Evolutionary conservation across 2,113 vertebrate species (phyloP), one percentile per base, ranked within the genome.

Genomic region (Megatriorchis doriae): DNA sequence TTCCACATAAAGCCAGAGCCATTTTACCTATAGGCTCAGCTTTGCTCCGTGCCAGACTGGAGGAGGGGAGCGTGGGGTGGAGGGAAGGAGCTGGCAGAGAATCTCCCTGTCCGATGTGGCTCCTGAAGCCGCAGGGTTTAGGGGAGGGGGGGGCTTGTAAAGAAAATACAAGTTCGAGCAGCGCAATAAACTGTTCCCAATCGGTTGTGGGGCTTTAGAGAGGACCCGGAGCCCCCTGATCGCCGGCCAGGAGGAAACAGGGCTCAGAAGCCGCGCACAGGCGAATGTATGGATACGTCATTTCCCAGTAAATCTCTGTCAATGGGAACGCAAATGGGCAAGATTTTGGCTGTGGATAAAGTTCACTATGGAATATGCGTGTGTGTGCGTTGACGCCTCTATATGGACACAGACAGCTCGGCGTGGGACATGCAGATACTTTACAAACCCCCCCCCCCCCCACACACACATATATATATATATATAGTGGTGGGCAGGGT

Each of bases 11-110:
- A 94, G 47, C 18, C 86, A 90, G 93, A 94, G 92, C 78, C 95
- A 90, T 93, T 93, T 94, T 94, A 84, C 95, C 95, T 94, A 81
- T 77, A 71, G 50, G 92, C 85, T 82, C 66, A 86, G 85, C 92
- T 32, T 14, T 11, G 81, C 88, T 86, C 75, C 32, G 53, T 66
- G 92, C 92, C 94, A 75, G 88, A 20, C 74, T 15, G 94, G 88
- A 86, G 92, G 78, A 86, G 71, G 94, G 63, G 84, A 62, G 81
- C 14, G 13, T 2, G 86, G 86, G 50, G 71, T 32, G 71, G 55
- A 25, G 58, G 53, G 91, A 61, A 38, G 71, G 81, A 32, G 43
- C 73, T 47, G 72, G 66, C 52, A 34, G 53, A 7, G 58, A 75
- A 31, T 13, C 11, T 59, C 90, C 81, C 84, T 6, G n/a, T 25